phyloP scores from a whole-genome alignment of 2,888 invertebrate genomes.

The Chloroclysta siterata region DNA sequence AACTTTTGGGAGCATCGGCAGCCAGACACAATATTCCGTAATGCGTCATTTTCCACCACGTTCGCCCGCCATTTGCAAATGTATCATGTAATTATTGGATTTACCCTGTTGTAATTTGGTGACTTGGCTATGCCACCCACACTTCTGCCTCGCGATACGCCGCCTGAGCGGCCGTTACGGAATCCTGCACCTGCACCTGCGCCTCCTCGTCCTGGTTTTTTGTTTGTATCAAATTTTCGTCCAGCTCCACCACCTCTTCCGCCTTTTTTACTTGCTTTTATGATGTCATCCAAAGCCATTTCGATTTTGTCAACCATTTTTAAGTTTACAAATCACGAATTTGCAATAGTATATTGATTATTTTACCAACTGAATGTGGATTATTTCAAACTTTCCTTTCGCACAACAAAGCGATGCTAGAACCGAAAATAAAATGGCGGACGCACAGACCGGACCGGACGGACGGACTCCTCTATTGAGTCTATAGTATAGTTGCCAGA shows the following conservation, averaged over 20 bases:
- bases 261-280: slow-evolving; percentile 92
- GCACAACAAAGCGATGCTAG: slow-evolving; percentile 4
- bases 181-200: slow-evolving; percentile 71
- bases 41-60: slow-evolving; percentile 71
- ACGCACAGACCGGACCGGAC: too few species aligned
- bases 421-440: slow-evolving; percentile 35
- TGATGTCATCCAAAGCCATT: slow-evolving; percentile 98
- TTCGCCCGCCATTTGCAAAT: slow-evolving; percentile 80
- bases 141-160: slow-evolving; percentile 89
- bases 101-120: slow-evolving; percentile 88
- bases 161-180: slow-evolving; percentile 83
- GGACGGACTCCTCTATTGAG: too few species aligned
- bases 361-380: not conserved
- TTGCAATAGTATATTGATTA: slow-evolving; percentile 2
- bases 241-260: slow-evolving; percentile 85
- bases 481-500: too few species aligned
- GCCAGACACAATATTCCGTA: slow-evolving; percentile 43
- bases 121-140: slow-evolving; percentile 89
- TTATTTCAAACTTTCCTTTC: not conserved
- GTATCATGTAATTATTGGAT: slow-evolving; percentile 59
- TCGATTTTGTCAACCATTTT: slow-evolving; percentile 97
- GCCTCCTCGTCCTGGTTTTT: slow-evolving; percentile 73
- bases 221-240: slow-evolving; percentile 74
- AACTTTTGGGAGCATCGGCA: slow-evolving; percentile 36
- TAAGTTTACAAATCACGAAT: not conserved